Conservation (phyloP, 1,140 invertebrate genomes). For the Hydropsyche tenuis region DNA sequence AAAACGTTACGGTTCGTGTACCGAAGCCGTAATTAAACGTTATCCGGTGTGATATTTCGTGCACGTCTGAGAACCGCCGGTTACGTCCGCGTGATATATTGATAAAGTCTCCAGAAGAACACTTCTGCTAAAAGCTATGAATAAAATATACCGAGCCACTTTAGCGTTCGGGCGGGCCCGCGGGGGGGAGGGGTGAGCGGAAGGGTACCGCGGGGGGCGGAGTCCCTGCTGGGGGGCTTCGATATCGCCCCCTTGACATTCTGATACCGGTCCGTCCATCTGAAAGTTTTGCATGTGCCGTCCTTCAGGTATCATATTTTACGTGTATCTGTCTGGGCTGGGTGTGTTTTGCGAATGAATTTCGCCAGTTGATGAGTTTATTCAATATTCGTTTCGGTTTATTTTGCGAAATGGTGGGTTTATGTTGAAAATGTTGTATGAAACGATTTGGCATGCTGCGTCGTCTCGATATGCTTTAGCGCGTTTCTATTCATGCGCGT, state of each 20-base stretch:
- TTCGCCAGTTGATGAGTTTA: too few species aligned
- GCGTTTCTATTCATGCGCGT: too few species aligned
- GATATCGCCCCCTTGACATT: conserved; percentile 26
- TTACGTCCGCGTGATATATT: conserved; percentile 39
- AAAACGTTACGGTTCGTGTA: neutral
- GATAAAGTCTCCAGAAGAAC: conserved; percentile 40
- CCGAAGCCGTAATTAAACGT: neutral
- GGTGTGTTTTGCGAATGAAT: neutral
- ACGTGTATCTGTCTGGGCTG: conserved; percentile 3
- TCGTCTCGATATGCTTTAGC: too few species aligned
- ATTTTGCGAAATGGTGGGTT: too few species aligned
- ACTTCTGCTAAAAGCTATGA: conserved; percentile 42
- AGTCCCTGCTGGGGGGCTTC: neutral
- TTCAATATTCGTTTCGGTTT: too few species aligned
- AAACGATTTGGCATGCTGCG: too few species aligned
- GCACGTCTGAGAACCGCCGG: conserved; percentile 14
- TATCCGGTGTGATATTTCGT: neutral
- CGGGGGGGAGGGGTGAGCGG: neutral
- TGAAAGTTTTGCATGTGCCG: conserved; percentile 6
- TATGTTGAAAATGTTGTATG: too few species aligned
- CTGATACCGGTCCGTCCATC: conserved; percentile 4
- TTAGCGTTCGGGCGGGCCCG: conserved; percentile 28
- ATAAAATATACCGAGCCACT: conserved; percentile 41
- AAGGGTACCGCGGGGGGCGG: neutral
- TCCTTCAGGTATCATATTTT: too few species aligned